Evolutionary conservation across 1,140 invertebrate genomes (phyloP), one percentile per base, ranked within the genome.

Genomic region (Calliopsis andreniformis): DNA sequence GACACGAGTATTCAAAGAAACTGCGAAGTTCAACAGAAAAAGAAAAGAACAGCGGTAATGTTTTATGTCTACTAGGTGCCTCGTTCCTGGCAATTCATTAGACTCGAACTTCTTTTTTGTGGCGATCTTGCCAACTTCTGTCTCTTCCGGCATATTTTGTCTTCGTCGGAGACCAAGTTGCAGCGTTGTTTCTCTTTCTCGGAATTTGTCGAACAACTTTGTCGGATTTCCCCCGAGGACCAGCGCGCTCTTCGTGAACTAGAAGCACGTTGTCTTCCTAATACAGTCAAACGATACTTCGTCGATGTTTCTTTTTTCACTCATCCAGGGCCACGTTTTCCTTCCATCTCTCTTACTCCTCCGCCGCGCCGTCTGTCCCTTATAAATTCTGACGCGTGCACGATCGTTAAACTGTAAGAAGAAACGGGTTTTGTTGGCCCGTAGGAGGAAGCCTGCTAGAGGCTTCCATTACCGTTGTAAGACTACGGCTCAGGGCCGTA

Each of bases 391-490:
- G 79, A 80, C 78, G 78, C 84, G 77, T 84, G 56, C 59, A 43
- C 73, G 75, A 86, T 88, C 83, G 86, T 88, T 87, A 88, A 87
- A 86, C 64, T 67, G 80, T 86, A 77, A 79, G 76, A 70, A 87
- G 79, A 80, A 89, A 87, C 86, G 85, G 85, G 87, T 89, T 89
- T 86, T 76, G 72, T 79, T 58, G 68, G 66, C 20, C 82, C 76
- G 76, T 85, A 87, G 86, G 83, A 89, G 83, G 87, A 89, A 89
- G 86, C 87, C 86, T 67, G 42, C 6, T 16, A 64, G 82, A 82
- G 87, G 86, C 87, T 87, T 89, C 82, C 85, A 88, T 89, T 89
- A 89, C 87, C 84, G 85, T 89, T 89, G 87, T 87, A 87, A 88
- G 87, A 87, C 77, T 88, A 85, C 87, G 78, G 85, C 85, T 88